A percentile compares a stretch with the other conserved stretches of the same genome.
phyloP scores from a whole-genome alignment of 1,140 invertebrate species.

The Habropoda laboriosa region DNA sequence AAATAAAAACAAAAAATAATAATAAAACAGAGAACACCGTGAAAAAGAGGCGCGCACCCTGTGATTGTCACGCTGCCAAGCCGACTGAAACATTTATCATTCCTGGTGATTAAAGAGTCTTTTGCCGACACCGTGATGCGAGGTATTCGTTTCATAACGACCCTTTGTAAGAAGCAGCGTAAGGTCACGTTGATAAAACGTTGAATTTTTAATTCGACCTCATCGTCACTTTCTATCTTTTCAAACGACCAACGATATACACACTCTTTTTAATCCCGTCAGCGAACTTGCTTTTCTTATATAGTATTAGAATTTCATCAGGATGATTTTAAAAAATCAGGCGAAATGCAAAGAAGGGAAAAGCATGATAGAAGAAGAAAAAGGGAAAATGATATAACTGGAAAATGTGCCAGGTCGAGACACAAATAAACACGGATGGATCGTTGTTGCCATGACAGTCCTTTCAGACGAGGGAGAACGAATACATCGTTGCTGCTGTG shows the following conservation, averaged over 20 bases:
- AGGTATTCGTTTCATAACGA: conserved; percentile 7
- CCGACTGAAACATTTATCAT: conserved; percentile 27
- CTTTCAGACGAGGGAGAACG: conserved; percentile 54
- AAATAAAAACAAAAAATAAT: neutral
- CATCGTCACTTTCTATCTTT: neutral
- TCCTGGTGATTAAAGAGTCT: conserved; percentile 26
- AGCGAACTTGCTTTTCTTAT: neutral
- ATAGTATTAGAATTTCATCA: neutral
- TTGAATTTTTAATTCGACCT: conserved; percentile 9
- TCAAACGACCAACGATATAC: too few relatives aligned
- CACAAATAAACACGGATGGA: conserved; percentile 58
- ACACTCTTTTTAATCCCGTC: neutral
- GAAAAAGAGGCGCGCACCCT: neutral
- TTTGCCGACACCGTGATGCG: neutral
- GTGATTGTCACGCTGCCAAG: conserved; percentile 8
- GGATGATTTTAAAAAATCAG: neutral
- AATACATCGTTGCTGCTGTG: conserved; percentile 51
- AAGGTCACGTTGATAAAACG: neutral
- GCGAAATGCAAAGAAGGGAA: neutral
- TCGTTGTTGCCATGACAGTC: conserved; percentile 71
- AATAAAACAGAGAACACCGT: too few relatives aligned
- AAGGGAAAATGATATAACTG: conserved; percentile 33
- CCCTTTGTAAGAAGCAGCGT: neutral
- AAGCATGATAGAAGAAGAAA: neutral
- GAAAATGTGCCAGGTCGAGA: conserved; percentile 51